phyloP scores from a whole-genome alignment of 2,797 vertebrate genomes.

The Craterocephalus amniculus region DNA sequence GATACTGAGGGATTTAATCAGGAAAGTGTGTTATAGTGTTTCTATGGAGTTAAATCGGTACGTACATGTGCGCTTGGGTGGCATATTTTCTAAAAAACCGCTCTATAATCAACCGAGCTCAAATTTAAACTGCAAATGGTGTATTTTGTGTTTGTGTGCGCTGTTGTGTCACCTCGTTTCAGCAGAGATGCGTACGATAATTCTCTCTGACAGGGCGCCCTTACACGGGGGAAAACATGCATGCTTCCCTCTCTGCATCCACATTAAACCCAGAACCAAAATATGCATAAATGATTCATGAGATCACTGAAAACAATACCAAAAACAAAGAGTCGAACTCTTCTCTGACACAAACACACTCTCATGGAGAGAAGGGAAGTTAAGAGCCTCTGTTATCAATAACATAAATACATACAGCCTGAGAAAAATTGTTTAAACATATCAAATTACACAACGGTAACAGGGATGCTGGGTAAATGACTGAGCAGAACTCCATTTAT shows the following conservation, averaged over 20 bases:
- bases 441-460: constrained; percentile 9
- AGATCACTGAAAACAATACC: constrained; percentile 47
- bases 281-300: constrained; percentile 61
- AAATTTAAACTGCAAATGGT: neutral
- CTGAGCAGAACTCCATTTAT: constrained; percentile 13
- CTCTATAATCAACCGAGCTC: neutral
- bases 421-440: constrained; percentile 11
- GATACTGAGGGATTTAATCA: neutral
- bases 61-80: neutral
- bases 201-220: constrained; percentile 36
- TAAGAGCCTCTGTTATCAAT: constrained; percentile 38
- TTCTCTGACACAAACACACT: constrained; percentile 17
- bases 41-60: neutral
- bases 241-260: constrained; percentile 9
- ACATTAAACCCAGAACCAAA: constrained; percentile 39
- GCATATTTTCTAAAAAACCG: neutral
- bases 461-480: neutral
- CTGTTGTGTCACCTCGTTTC: constrained; percentile 19
- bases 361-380: constrained; percentile 8
- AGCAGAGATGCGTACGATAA: constrained; percentile 24
- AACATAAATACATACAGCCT: constrained; percentile 48
- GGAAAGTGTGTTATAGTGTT: too few species aligned
- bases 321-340: constrained; percentile 34
- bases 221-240: constrained; percentile 30
- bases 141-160: constrained; percentile 4